phyloP scores from a whole-genome alignment of 2,113 vertebrate genomes.

The Copsychus sechellarum region DNA sequence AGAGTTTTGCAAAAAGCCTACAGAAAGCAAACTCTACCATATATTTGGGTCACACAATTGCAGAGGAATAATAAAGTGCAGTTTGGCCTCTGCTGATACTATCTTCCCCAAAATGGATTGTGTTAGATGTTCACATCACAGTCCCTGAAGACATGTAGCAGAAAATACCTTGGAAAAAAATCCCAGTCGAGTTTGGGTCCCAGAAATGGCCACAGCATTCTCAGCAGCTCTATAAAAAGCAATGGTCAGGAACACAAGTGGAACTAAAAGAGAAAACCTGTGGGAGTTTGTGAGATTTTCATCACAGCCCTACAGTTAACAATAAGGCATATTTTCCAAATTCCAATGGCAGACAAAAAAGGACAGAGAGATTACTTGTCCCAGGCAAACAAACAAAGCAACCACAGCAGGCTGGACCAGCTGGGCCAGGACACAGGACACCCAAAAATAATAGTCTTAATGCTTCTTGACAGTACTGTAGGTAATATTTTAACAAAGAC shows the following conservation, averaged over 20 bases:
- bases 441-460: not conserved
- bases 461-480: not conserved
- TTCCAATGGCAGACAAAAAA: not conserved
- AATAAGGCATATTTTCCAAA: not conserved
- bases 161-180: not conserved
- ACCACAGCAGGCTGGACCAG: not conserved
- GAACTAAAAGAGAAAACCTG: not conserved
- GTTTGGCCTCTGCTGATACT: not conserved
- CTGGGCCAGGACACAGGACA: not conserved
- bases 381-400: not conserved
- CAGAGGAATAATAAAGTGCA: not conserved
- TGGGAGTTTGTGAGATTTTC: not conserved
- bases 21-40: not conserved
- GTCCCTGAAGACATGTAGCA: not conserved
- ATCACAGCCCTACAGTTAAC: not conserved
- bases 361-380: not conserved
- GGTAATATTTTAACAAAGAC: not conserved
- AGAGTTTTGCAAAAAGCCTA: not conserved
- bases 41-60: not conserved
- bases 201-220: not conserved
- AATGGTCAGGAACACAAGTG: not conserved
- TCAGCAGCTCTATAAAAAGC: not conserved
- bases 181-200: not conserved
- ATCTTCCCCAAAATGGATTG: not conserved
- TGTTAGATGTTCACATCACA: not conserved